Base-by-base conservation (phyloP, 2,888 invertebrate genomes). In the Stenchaetothrips biformis region DNA sequence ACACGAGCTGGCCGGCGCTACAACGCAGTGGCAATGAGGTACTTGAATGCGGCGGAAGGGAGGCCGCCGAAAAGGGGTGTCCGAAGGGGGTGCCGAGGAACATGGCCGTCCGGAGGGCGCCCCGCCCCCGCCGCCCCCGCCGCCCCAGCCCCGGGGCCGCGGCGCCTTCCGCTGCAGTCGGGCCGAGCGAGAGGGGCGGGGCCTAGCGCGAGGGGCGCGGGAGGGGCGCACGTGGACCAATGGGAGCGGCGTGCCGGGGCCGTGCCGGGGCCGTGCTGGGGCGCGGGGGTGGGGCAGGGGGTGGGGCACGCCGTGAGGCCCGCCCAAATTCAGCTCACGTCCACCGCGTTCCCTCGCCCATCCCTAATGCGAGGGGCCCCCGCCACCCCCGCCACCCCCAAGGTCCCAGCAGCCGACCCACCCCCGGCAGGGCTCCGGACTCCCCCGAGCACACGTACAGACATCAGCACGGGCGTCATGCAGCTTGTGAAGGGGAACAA, bases 281-380 rank as follows among this genome's bases (percentile, higher is more conserved):
- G n/a, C 37, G 37, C 37, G 37, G 37, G 37, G 37, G 53, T 18
- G 53, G 53, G 11, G 53, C 13, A 6, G 53, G 59, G 82, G 83
- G 78, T 81, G 82, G 83, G 83, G 83, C 53, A 13, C 16, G 13
- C 53, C 53, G 53, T 18, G 53, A 18, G 53, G 53, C 53, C 13
- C 67, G 67, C 67, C 86, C 86, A 86, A 87, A 88, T 88, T 88
- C 89, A 86, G 86, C 89, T 89, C 89, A 89, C 89, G 89, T 89
- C 89, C 88, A 89, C 89, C 89, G 87, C 88, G 78, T 59, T 89
- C 89, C 89, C 89, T 89, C 88, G 88, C 88, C 89, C 89, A 89
- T 89, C 88, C 88, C 88, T 89, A 89, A 89, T 89, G 88, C 87
- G 86, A 85, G 86, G 67, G 21, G 25, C 67, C 67, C n/a, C 21